Percentiles rank a stretch among this genome's conserved stretches.
Conservation (phyloP, 1,140 invertebrate species). For the Xylocopa sonorina region DNA sequence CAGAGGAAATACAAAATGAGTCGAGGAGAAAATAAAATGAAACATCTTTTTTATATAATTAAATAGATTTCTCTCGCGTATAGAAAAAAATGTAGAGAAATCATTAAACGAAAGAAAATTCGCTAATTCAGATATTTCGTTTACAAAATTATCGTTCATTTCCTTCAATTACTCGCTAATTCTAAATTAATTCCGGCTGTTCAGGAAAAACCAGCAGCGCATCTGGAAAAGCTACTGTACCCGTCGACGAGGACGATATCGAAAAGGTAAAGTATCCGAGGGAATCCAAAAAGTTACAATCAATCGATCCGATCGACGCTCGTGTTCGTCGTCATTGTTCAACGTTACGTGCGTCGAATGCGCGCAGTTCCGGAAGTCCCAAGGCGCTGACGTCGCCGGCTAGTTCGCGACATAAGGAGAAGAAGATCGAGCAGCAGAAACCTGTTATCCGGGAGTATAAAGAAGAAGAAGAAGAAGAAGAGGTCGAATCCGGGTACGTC, state of each 20-base stretch:
- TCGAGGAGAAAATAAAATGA: too few species aligned
- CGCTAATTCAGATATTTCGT: too few species aligned
- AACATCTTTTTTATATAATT: too few species aligned
- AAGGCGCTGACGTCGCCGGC: conserved; percentile 29
- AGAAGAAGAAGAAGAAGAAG: conserved; percentile 35
- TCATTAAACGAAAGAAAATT: too few species aligned
- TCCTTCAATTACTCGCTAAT: too few species aligned
- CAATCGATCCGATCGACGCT: not conserved
- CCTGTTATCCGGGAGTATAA: conserved; percentile 42
- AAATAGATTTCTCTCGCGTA: too few species aligned
- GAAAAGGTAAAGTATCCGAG: not conserved
- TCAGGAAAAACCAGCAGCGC: conserved; percentile 13
- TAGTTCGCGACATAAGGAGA: conserved; percentile 50
- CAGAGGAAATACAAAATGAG: too few species aligned
- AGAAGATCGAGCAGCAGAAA: conserved; percentile 55
- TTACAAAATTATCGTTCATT: too few species aligned
- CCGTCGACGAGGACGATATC: not conserved
- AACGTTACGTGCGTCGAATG: too few species aligned
- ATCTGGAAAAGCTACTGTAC: not conserved
- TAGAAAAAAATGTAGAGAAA: too few species aligned
- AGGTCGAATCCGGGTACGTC: conserved; percentile 49
- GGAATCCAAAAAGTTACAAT: not conserved
- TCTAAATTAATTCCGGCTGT: too few species aligned
- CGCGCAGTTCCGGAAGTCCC: conserved; percentile 43
- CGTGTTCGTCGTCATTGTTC: too few species aligned